Evolutionary conservation across 2,888 invertebrate species (phyloP).

Genomic region (Cantharis rustica): DNA sequence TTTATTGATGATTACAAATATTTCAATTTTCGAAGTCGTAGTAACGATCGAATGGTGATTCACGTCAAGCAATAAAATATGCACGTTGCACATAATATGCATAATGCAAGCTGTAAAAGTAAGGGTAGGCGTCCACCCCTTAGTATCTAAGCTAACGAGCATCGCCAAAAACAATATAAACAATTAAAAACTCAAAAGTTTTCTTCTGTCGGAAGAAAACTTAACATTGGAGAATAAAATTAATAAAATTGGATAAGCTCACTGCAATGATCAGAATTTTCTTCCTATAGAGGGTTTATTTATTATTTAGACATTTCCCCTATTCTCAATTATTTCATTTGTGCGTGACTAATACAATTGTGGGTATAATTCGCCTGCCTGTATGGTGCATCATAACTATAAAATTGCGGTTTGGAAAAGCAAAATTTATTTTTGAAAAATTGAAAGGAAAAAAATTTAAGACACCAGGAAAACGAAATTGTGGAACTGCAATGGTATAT

Average conservation of each 20-base stretch:
- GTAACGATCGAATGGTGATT: neutral
- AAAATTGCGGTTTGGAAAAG: neutral
- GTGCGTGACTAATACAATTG: neutral
- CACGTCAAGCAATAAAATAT: neutral
- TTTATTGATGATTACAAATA: too few relatives aligned
- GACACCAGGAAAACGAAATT: neutral
- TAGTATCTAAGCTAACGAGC: neutral
- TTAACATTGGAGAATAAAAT: neutral
- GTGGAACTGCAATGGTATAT: neutral
- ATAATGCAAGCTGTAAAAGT: neutral
- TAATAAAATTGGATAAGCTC: neutral
- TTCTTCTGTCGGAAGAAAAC: neutral
- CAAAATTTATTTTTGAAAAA: neutral
- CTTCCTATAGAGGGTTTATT: neutral
- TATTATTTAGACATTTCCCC: neutral
- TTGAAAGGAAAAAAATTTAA: too few relatives aligned
- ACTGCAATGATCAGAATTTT: neutral
- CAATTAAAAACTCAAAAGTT: neutral
- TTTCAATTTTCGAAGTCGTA: neutral
- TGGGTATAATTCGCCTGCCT: neutral
- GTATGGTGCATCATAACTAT: neutral
- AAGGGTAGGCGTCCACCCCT: neutral
- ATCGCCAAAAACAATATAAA: neutral
- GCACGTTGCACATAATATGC: neutral
- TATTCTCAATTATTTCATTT: neutral